phyloP scores from a whole-genome alignment of 2,888 invertebrate species.

The Agonopterix subpropinquella region DNA sequence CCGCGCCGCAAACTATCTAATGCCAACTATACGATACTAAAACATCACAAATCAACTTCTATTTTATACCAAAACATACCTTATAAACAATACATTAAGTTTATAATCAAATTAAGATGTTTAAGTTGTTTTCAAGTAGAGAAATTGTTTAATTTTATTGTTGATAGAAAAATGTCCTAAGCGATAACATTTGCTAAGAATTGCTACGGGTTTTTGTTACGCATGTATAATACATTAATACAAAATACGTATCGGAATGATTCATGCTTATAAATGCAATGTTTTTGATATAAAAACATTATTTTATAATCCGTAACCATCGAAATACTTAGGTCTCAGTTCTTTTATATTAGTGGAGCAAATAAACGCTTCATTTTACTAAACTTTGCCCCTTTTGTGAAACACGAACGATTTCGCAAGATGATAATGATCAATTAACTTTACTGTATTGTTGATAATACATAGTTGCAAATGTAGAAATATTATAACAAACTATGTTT shows the following conservation, averaged over 20 bases:
- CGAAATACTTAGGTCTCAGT: no score
- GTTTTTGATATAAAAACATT: no score
- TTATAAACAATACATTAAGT: constrained; percentile 18
- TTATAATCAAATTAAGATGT: constrained; percentile 1
- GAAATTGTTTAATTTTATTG: constrained; percentile 40
- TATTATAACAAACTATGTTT: no score
- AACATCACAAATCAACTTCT: constrained; percentile 24
- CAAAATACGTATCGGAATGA: not conserved
- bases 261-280: no score
- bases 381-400: no score
- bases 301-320: no score
- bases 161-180: constrained; percentile 48
- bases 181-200: constrained; percentile 39
- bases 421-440: no score
- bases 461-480: no score
- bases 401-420: no score
- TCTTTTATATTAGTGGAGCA: no score
- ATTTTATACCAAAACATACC: constrained; percentile 22
- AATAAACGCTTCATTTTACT: no score
- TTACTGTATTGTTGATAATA: no score
- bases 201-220: constrained; percentile 36
- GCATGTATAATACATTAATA: constrained; percentile 20
- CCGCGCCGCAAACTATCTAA: constrained; percentile 39
- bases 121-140: constrained; percentile 2
- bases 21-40: constrained; percentile 9